Evolutionary conservation across 1,140 invertebrate species (phyloP).

Genomic region (Portunus trituberculatus): DNA sequence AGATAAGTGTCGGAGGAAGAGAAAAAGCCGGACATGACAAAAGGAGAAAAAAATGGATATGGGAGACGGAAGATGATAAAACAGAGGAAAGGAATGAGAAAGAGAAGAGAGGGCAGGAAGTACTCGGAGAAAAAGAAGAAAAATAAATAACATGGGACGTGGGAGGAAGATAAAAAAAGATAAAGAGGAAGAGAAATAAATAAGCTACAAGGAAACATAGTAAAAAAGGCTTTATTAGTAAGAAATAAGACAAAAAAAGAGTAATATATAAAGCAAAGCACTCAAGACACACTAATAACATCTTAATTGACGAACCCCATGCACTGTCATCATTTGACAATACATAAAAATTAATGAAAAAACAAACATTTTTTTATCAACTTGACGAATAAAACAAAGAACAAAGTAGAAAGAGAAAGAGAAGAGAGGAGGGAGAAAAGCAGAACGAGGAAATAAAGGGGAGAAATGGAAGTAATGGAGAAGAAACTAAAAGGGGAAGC

Average conservation of each 20-base stretch:
- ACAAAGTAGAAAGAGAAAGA: not conserved
- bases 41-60: not conserved
- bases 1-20: not conserved
- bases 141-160: not conserved
- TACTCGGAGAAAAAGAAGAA: not conserved
- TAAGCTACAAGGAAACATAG: not conserved
- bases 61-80: not conserved
- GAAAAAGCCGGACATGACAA: not conserved
- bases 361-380: not conserved
- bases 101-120: not conserved
- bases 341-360: not conserved
- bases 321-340: not conserved
- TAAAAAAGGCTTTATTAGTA: not conserved
- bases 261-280: not conserved
- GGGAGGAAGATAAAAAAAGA: not conserved
- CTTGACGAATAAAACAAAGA: slow-evolving; percentile 15
- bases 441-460: not conserved
- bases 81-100: not conserved
- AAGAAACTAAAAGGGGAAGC: not conserved
- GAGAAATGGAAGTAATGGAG: not conserved
- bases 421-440: not conserved
- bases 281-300: not conserved
- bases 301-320: too few relatives aligned
- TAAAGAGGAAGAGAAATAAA: not conserved
- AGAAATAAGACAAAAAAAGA: not conserved